Evolutionary conservation across 2,797 vertebrate species (phyloP).

Genomic region (Momotus momota): DNA sequence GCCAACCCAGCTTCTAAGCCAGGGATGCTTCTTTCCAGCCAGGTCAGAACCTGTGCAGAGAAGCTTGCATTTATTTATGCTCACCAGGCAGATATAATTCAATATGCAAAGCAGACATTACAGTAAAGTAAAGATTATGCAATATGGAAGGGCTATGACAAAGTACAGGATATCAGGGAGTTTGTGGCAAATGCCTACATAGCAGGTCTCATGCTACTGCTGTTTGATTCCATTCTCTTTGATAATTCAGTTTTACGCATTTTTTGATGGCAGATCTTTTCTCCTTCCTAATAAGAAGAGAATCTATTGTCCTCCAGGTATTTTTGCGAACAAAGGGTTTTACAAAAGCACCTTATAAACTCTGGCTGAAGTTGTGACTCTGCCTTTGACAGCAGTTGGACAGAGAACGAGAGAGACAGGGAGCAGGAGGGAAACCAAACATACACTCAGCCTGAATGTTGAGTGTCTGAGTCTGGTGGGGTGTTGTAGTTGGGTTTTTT

Average conservation of each 20-base stretch:
- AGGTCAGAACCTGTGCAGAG: neutral
- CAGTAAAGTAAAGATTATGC: neutral
- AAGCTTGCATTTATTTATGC: neutral
- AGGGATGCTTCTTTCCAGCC: neutral
- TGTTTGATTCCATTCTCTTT: neutral
- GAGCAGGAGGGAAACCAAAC: neutral
- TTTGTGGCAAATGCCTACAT: neutral
- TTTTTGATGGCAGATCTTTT: neutral
- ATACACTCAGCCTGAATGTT: neutral
- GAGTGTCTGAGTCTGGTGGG: neutral
- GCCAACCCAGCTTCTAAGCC: neutral
- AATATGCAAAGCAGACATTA: neutral
- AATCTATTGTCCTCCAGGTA: neutral
- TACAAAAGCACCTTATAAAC: neutral
- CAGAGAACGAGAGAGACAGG: neutral
- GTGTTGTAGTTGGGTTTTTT: neutral
- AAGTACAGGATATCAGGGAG: neutral
- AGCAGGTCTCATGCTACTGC: neutral
- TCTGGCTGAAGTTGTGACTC: neutral
- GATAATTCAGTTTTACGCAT: neutral
- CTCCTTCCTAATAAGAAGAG: neutral
- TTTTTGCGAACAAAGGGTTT: neutral
- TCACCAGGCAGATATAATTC: neutral
- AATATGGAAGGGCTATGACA: neutral
- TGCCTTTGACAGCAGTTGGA: neutral